Base-by-base conservation (phyloP, 2,797 vertebrate species). In the Pachyuromys duprasi region DNA sequence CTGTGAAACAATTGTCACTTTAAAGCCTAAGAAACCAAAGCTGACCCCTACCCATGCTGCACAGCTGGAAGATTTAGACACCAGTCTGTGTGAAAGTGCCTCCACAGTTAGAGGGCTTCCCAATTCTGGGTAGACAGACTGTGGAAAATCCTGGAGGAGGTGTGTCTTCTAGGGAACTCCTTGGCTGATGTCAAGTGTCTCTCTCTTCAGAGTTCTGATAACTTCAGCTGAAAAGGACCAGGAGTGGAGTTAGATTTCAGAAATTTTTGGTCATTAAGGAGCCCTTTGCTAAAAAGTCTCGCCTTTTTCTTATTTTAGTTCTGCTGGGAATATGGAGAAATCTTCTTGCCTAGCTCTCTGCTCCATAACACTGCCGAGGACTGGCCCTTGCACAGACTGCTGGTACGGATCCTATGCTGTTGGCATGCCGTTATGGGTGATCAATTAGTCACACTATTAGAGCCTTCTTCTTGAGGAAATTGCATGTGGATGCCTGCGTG, bases 21-120 rank as follows among this genome's bases (percentile, higher is more conserved):
- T 89, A 70, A 90, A 93, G 67, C 62, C 36, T 67, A 80, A 65
- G 80, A 95, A 81, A 75, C 42, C 15, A 89, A 80, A 69, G 63
- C 69, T 70, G 14, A 82, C 42, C 36, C 17, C 33, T 93, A 42
- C 22, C 39, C 88, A n/a, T 63, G 83, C 31, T 82, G 17, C 0
- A 60, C n/a, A 93, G 57, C 24, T 39, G 74, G 70, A 57, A 72
- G 15, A 90, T 86, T 89, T 95, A 78, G 95, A 92, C 15, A 45
- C 0, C 0, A 36, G 8, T 65, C 28, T 86, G 5, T 33, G 24
- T 93, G 60, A n/a, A 86, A 28, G 24, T 72, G 45, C 1, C 70
- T 93, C 65, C 67, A 69, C 93, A 70, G n/a, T 74, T 63, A 18
- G 28, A 60, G 0, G 53, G 11, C 69, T 88, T 95, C 33, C 63